Evolutionary conservation across 1,140 invertebrate species (phyloP).

Genomic region (Mylabris phalerata): DNA sequence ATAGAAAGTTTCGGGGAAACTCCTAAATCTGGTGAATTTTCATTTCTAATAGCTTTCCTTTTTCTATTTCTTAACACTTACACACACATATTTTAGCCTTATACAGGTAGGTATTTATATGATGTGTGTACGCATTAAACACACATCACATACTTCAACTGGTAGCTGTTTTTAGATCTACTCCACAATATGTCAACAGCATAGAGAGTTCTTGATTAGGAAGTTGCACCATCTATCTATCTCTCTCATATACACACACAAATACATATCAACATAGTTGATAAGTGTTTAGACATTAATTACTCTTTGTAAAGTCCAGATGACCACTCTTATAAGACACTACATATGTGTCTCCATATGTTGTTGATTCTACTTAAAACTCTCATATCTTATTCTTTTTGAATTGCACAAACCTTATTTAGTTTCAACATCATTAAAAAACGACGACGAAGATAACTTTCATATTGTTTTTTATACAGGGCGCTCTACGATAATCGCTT

Average conservation of each 20-base stretch:
- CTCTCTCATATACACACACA: no score
- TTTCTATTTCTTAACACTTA: no score
- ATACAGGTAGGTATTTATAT: not conserved
- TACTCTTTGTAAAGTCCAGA: constrained; percentile 29
- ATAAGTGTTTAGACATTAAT: constrained; percentile 34
- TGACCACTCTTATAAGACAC: constrained; percentile 21
- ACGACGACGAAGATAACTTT: not conserved
- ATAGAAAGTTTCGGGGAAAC: no score
- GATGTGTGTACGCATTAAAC: not conserved
- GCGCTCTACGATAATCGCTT: no score
- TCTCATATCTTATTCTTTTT: constrained; percentile 10
- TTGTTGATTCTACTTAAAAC: not conserved
- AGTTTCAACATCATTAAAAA: no score
- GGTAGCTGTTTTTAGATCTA: no score
- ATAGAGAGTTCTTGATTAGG: constrained; percentile 31
- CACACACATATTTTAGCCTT: not conserved
- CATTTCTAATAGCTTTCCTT: no score
- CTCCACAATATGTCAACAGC: constrained; percentile 29
- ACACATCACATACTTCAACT: no score
- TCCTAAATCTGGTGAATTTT: no score
- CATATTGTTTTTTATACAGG: no score
- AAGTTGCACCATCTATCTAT: constrained; percentile 12
- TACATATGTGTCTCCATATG: constrained; percentile 2
- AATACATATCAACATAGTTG: not conserved
- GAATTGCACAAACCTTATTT: not conserved